A percentile compares a stretch with the other conserved stretches of the same genome.
Evolutionary conservation across 1,140 invertebrate species (phyloP).

Genomic region (Platyura marginata): DNA sequence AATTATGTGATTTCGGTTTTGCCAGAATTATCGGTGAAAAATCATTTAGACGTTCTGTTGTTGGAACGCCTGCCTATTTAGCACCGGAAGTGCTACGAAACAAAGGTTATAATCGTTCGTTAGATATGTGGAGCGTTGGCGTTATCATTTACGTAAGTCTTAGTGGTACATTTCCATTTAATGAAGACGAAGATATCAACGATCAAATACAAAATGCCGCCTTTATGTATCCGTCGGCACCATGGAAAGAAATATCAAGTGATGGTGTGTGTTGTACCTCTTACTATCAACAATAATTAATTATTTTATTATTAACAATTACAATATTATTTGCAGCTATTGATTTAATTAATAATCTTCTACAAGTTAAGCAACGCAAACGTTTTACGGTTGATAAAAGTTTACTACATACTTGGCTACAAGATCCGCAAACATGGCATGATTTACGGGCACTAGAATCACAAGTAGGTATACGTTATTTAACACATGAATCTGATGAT

Average conservation of each 20-base stretch:
- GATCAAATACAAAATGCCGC: conserved; percentile 99
- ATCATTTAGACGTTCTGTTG: conserved; percentile 90
- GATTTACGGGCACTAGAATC: conserved; percentile 79
- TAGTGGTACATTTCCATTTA: conserved; percentile 96
- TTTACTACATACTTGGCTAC: conserved; percentile 80
- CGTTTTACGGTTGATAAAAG: conserved; percentile 95
- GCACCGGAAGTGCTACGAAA: conserved; percentile 97
- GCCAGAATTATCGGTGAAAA: conserved; percentile 97
- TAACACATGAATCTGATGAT: conserved; percentile 94
- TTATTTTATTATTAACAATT: no score
- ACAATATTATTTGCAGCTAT: conserved; percentile 88
- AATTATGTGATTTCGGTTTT: conserved; percentile 98
- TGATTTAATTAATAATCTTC: conserved; percentile 91
- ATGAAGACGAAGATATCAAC: conserved; percentile 98
- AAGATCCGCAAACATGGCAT: conserved; percentile 92
- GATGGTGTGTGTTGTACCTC: conserved; percentile 45
- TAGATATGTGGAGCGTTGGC: conserved; percentile 99
- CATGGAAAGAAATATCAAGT: conserved; percentile 95
- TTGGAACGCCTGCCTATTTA: conserved; percentile 71
- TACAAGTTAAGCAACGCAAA: conserved; percentile 97
- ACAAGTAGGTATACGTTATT: conserved; percentile 67
- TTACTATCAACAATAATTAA: no score
- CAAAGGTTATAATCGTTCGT: conserved; percentile 94
- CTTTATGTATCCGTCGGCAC: conserved; percentile 98
- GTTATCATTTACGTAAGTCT: conserved; percentile 95